A percentile compares a stretch with the other conserved stretches of the same genome.
phyloP scores from a whole-genome alignment of 2,888 invertebrate species.

The Gymnocheta viridis region DNA sequence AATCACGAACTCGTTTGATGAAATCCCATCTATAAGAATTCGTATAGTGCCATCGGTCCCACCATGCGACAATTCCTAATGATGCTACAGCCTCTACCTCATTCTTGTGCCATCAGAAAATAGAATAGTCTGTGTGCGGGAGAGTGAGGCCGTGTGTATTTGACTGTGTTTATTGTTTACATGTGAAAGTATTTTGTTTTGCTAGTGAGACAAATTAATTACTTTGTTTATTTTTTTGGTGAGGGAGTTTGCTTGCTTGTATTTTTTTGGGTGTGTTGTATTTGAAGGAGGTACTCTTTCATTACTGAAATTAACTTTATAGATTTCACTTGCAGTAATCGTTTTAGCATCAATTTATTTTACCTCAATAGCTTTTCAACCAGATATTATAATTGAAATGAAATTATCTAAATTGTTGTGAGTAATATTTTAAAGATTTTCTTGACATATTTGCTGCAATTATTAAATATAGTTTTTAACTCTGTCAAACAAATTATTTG shows the following conservation, averaged over 20 bases:
- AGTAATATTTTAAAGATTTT: too few species aligned
- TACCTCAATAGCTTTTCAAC: background rate
- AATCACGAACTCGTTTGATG: too few species aligned
- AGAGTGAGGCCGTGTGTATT: background rate
- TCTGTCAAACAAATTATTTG: too few species aligned
- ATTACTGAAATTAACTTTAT: background rate
- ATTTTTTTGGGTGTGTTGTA: background rate
- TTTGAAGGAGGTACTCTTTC: background rate
- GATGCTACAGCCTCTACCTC: background rate
- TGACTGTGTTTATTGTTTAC: background rate
- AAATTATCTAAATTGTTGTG: too few species aligned
- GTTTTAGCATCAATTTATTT: background rate
- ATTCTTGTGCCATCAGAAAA: background rate
- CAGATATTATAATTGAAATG: background rate
- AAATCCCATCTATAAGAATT: too few species aligned
- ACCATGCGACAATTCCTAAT: background rate
- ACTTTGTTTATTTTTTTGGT: slow-evolving; percentile 7
- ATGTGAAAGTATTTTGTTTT: background rate
- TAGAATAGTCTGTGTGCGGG: background rate
- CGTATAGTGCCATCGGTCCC: too few species aligned
- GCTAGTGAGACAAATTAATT: slow-evolving; percentile 11
- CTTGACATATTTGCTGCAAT: too few species aligned
- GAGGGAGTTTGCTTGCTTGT: background rate
- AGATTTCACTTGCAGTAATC: background rate
- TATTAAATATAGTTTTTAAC: too few species aligned